These are phyloP conservation scores for Palythoa caribaeorum DNA, from an alignment of 92 coral and sea anemone genomes.

Conservation along the genomic window DNA sequence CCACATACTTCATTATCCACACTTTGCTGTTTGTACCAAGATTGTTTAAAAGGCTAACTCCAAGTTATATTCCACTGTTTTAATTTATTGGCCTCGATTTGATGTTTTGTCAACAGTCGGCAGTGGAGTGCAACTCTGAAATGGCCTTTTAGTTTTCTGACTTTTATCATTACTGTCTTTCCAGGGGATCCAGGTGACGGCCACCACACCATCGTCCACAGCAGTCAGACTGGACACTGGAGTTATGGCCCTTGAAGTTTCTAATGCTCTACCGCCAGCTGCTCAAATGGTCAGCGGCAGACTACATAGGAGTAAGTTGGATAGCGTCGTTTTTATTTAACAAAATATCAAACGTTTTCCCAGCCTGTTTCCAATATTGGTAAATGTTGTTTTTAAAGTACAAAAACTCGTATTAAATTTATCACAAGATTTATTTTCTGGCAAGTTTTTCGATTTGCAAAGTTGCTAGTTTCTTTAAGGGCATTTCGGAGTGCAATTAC, in stretches of 20 bases:
- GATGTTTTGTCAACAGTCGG: too few relatives aligned
- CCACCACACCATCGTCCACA: constrained; percentile 97
- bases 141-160: not conserved
- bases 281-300: constrained; percentile 58
- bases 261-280: constrained; percentile 84
- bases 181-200: constrained; percentile 98
- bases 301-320: constrained; percentile 76
- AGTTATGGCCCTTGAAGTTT: constrained; percentile 88
- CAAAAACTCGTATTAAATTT: too few relatives aligned
- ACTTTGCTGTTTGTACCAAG: not conserved
- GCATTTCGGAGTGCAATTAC: too few relatives aligned
- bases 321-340: not conserved
- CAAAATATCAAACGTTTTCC: not conserved
- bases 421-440: too few relatives aligned
- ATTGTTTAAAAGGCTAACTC: not conserved
- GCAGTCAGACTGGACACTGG: constrained; percentile 98
- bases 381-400: too few relatives aligned
- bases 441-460: too few relatives aligned
- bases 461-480: too few relatives aligned
- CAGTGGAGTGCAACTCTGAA: too few relatives aligned
- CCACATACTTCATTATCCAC: not conserved
- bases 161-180: not conserved
- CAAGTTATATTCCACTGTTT: too few relatives aligned
- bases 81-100: too few relatives aligned
- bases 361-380: not conserved